Percentiles rank a stretch among this genome's conserved stretches.
Evolutionary conservation across 2,797 vertebrate species (phyloP).

Genomic region (Synanceia verrucosa): DNA sequence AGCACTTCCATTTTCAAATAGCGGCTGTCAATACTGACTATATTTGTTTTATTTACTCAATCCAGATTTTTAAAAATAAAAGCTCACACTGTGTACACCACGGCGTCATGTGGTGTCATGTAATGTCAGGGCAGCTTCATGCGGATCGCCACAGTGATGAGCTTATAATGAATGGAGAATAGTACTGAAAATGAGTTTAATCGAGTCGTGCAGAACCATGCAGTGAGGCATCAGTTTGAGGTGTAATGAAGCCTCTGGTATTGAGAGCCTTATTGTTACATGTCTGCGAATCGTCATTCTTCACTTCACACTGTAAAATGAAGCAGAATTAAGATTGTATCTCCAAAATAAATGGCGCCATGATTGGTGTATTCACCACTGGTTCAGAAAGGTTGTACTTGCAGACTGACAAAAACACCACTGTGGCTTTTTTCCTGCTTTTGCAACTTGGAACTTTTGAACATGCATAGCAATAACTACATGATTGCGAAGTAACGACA

Average conservation of each 20-base stretch:
- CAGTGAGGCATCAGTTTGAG: no score
- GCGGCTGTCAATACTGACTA: background rate
- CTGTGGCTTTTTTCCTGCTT: background rate
- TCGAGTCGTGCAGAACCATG: background rate
- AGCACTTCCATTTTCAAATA: no score
- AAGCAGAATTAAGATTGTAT: background rate
- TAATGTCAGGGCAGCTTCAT: no score
- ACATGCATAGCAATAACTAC: conserved; percentile 1
- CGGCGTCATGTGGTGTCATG: no score
- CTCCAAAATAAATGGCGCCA: background rate
- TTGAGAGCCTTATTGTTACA: background rate
- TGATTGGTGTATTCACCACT: background rate
- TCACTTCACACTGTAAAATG: background rate
- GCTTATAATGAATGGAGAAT: no score
- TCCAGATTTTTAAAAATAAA: no score
- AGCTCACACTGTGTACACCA: no score
- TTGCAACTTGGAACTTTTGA: background rate
- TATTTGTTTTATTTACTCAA: background rate
- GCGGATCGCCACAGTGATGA: no score
- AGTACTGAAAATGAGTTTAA: background rate
- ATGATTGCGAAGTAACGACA: background rate
- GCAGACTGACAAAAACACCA: background rate
- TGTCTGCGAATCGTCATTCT: background rate
- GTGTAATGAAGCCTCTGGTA: background rate
- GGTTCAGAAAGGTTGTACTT: background rate